A percentile compares a stretch with the other conserved stretches of the same genome.
phyloP scores from a whole-genome alignment of 2,888 invertebrate species.

The Drosophila robusta region DNA sequence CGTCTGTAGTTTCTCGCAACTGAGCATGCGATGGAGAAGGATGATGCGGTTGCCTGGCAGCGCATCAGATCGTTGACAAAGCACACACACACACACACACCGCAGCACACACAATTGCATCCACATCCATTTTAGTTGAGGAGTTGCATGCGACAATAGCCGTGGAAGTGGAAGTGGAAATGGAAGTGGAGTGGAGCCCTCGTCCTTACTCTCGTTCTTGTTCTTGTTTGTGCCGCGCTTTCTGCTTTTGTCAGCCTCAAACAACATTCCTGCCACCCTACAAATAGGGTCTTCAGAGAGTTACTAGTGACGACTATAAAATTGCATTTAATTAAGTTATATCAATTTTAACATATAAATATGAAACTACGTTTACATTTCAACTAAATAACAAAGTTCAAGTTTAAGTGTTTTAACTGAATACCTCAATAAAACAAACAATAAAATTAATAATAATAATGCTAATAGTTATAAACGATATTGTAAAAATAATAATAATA shows the following conservation, averaged over 20 bases:
- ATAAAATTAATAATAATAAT: no score
- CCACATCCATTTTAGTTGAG: constrained; percentile 28
- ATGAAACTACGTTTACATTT: no score
- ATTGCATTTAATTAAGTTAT: background rate
- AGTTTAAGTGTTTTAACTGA: no score
- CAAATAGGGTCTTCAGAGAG: background rate
- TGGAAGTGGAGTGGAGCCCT: constrained; percentile 1
- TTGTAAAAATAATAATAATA: no score
- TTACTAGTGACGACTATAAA: background rate
- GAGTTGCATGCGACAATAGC: constrained; percentile 28
- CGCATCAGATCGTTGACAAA: constrained; percentile 47
- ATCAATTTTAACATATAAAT: no score
- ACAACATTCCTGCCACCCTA: constrained; percentile 26
- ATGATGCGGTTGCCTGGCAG: constrained; percentile 57
- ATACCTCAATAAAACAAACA: no score
- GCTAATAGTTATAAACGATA: no score
- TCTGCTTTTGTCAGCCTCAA: constrained; percentile 32
- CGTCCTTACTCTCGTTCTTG: constrained; percentile 4
- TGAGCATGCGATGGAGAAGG: constrained; percentile 1
- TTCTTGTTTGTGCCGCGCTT: constrained; percentile 23
- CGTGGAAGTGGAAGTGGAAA: constrained; percentile 4
- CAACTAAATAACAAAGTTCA: no score
- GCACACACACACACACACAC: constrained; percentile 23
- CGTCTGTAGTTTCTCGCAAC: constrained; percentile 8
- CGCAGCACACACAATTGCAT: constrained; percentile 40